Evolutionary conservation across 2,888 invertebrate genomes (phyloP).

Genomic region (Poecilobothrus nobilitatus): DNA sequence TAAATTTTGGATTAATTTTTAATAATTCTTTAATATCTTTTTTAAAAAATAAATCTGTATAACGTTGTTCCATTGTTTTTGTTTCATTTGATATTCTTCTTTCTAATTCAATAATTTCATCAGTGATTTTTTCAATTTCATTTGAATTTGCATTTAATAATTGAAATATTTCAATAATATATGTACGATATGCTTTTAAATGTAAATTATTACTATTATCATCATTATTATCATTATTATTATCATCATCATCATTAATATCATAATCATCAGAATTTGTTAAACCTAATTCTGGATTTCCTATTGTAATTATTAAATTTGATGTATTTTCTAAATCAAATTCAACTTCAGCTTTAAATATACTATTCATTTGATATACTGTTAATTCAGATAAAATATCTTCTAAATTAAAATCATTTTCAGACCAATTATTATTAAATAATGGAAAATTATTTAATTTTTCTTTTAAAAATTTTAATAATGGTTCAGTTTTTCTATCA

Average conservation of each 20-base stretch:
- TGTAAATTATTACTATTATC: constrained; percentile 17
- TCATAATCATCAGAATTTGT: constrained; percentile 20
- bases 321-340: constrained; percentile 22
- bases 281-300: constrained; percentile 18
- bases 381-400: constrained; percentile 18
- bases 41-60: constrained; percentile 20
- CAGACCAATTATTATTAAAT: constrained; percentile 22
- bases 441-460: constrained; percentile 23
- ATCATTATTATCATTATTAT: background rate
- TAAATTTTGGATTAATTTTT: constrained; percentile 18
- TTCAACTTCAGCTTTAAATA: constrained; percentile 17
- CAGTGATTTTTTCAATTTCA: constrained; percentile 21
- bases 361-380: constrained; percentile 13
- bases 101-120: constrained; percentile 27
- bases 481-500: constrained; percentile 19
- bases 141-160: constrained; percentile 22
- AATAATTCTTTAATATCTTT: constrained; percentile 19
- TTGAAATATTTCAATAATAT: background rate
- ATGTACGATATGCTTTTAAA: constrained; percentile 21
- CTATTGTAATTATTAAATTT: constrained; percentile 18
- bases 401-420: constrained; percentile 21
- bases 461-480: constrained; percentile 21
- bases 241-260: too few species aligned
- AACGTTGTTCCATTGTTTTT: constrained; percentile 15
- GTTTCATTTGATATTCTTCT: constrained; percentile 24